Evolutionary conservation across 2,888 invertebrate genomes (phyloP).

Genomic region (Dolichopus griseipennis): DNA sequence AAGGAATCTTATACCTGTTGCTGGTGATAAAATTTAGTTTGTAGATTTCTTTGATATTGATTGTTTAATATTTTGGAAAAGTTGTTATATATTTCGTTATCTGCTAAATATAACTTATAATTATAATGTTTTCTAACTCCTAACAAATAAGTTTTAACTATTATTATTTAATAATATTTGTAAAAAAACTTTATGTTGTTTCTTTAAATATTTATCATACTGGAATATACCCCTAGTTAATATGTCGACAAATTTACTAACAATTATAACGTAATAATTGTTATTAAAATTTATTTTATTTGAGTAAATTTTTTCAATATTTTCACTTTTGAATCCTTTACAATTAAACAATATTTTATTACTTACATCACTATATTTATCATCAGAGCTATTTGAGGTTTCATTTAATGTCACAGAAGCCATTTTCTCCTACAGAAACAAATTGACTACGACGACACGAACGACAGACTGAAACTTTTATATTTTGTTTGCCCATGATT

Average conservation of each 20-base stretch:
- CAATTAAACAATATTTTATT: background rate
- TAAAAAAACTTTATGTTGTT: background rate
- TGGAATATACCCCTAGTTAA: background rate
- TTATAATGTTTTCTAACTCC: background rate
- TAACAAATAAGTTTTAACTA: background rate
- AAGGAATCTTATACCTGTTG: background rate
- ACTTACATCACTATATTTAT: background rate
- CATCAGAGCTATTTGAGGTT: constrained; percentile 11
- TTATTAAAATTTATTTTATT: background rate
- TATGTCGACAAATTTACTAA: background rate
- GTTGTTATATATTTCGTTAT: background rate
- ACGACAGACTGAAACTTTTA: constrained; percentile 20
- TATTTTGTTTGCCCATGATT: constrained; percentile 11
- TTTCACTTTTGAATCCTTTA: background rate
- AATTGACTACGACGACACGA: constrained; percentile 37
- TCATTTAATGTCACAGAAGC: constrained; percentile 51
- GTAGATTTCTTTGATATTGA: no score
- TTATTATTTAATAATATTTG: background rate
- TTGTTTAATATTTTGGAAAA: background rate
- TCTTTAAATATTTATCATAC: background rate
- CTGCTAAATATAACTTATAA: background rate
- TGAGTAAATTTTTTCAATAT: background rate
- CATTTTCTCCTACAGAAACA: constrained; percentile 64
- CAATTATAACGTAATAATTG: background rate
- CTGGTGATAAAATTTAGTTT: background rate